Evolutionary conservation across 2,113 vertebrate species (phyloP).

Genomic region (Nanorana parkeri): DNA sequence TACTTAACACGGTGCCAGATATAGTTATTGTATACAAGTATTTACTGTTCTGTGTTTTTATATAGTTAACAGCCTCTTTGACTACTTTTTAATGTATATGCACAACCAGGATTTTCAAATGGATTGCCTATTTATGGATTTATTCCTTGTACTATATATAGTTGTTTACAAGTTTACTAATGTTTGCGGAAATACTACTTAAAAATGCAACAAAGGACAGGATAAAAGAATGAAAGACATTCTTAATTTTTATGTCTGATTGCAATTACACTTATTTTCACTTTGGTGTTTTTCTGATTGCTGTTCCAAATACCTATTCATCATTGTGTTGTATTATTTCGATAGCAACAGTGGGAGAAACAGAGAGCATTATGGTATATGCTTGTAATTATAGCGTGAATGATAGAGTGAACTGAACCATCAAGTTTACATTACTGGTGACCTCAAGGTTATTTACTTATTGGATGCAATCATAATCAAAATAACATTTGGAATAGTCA

Average conservation of each 20-base stretch:
- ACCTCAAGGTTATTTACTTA: slow-evolving; percentile 46
- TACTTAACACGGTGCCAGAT: no score
- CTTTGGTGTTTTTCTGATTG: slow-evolving; percentile 37
- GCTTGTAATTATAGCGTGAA: slow-evolving; percentile 51
- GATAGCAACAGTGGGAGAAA: slow-evolving; percentile 40
- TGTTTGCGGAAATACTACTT: background rate
- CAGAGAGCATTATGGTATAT: slow-evolving; percentile 42
- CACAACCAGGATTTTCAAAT: background rate
- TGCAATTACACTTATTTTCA: slow-evolving; percentile 46
- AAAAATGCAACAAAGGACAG: slow-evolving; percentile 11
- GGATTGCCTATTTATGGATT: background rate
- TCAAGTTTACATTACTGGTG: slow-evolving; percentile 55
- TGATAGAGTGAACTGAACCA: slow-evolving; percentile 51
- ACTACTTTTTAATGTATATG: background rate
- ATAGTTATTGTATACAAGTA: no score
- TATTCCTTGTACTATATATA: slow-evolving; percentile 15
- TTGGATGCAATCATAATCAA: slow-evolving; percentile 51
- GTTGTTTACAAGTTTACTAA: background rate
- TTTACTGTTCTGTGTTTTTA: background rate
- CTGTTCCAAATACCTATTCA: slow-evolving; percentile 48
- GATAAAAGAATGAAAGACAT: background rate
- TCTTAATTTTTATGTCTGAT: slow-evolving; percentile 38
- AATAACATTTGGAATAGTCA: slow-evolving; percentile 39
- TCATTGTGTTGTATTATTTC: slow-evolving; percentile 37
- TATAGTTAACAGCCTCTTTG: no score